phyloP scores from a whole-genome alignment of 2,113 vertebrate genomes.

The Sturnira hondurensis region DNA sequence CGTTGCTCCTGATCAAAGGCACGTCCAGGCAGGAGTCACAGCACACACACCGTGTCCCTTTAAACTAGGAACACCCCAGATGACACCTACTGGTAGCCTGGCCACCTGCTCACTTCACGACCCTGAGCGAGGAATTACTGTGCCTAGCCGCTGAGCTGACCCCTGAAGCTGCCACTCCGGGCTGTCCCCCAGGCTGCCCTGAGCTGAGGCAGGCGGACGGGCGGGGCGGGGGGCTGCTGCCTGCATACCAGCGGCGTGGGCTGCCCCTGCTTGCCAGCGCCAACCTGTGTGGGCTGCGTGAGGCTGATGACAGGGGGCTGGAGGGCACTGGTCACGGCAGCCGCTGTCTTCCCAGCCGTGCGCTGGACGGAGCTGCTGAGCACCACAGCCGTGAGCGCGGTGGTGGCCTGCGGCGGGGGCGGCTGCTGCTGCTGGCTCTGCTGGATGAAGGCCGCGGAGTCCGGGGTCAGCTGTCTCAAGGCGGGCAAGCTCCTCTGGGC shows the following conservation, averaged over 20 bases:
- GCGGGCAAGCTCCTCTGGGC: conserved; percentile 96
- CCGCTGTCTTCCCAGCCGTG: conserved; percentile 84
- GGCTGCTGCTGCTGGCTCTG: conserved; percentile 93
- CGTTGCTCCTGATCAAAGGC: fast-evolving
- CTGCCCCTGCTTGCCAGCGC: conserved; percentile 85
- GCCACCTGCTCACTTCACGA: neutral
- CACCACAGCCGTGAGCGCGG: conserved; percentile 87
- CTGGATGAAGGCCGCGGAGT: conserved; percentile 95
- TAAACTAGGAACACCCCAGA: too few species aligned
- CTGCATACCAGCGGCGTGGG: conserved; percentile 85
- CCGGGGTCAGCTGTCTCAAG: conserved; percentile 95
- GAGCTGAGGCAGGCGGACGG: fast-evolving
- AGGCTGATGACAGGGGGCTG: conserved; percentile 92
- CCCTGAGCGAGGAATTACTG: neutral
- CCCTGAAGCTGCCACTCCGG: neutral
- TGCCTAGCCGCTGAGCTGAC: neutral
- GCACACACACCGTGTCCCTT: fast-evolving
- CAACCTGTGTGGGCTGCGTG: conserved; percentile 86
- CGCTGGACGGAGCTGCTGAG: conserved; percentile 85
- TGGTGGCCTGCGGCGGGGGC: conserved; percentile 84
- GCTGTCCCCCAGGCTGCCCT: neutral
- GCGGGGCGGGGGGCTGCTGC: neutral
- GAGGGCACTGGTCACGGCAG: conserved; percentile 87
- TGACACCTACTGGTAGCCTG: fast-evolving
- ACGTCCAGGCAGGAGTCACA: neutral